Percentiles rank a stretch among this genome's conserved stretches.
phyloP scores from a whole-genome alignment of 2,888 invertebrate genomes.

The Esperia sulphurella region DNA sequence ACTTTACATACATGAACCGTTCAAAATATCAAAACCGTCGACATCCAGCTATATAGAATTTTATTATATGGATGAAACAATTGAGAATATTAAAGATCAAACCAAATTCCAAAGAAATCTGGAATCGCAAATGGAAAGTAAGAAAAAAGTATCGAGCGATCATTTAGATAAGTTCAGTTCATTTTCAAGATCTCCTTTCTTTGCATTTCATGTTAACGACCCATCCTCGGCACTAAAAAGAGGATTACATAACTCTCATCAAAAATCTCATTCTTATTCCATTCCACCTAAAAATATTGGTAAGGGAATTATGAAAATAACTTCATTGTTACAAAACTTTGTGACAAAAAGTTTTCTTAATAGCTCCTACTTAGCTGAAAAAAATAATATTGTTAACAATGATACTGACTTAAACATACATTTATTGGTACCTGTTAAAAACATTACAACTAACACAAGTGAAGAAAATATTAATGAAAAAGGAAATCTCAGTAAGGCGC shows the following conservation, averaged over 20 bases:
- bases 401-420: not conserved
- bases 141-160: not conserved
- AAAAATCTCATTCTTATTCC: too few relatives aligned
- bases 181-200: conserved; percentile 22
- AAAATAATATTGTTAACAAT: not conserved
- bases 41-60: conserved; percentile 64
- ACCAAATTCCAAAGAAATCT: conserved; percentile 2
- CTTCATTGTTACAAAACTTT: not conserved
- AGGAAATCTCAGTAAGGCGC: conserved; percentile 1
- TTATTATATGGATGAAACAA: conserved; percentile 54
- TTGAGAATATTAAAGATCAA: conserved; percentile 23
- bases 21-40: conserved; percentile 16
- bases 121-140: not conserved
- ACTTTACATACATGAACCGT: not conserved
- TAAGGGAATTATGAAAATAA: too few relatives aligned
- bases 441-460: not conserved
- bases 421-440: too few relatives aligned
- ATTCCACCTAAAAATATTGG: too few relatives aligned
- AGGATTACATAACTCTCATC: not conserved
- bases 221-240: conserved; percentile 12
- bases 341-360: not conserved
- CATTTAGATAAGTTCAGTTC: conserved; percentile 6
- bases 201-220: conserved; percentile 30
- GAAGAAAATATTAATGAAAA: conserved; percentile 2
- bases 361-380: not conserved